Evolutionary conservation across 2,888 invertebrate genomes (phyloP).

Genomic region (Hololepta plana): DNA sequence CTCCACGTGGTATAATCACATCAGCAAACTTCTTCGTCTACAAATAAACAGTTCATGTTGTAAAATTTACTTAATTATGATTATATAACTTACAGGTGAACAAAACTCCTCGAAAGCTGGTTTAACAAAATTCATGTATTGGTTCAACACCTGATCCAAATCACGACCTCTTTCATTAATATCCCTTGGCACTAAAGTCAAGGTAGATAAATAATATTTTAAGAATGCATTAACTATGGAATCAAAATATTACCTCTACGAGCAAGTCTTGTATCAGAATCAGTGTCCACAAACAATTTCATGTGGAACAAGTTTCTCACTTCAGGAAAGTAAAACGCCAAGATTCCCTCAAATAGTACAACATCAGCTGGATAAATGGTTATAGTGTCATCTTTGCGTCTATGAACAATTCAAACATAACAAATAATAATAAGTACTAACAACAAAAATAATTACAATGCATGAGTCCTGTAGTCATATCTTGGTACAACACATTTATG

Average conservation of each 20-base stretch:
- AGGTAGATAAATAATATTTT: conserved; percentile 4
- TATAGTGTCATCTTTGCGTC: conserved; percentile 44
- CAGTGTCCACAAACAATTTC: conserved; percentile 98
- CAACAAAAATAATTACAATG: conserved; percentile 42
- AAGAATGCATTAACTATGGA: conserved; percentile 5
- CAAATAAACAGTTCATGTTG: conserved; percentile 24
- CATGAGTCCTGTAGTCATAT: conserved; percentile 86
- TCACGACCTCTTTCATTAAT: conserved; percentile 89
- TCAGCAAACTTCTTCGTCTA: conserved; percentile 99
- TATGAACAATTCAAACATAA: conserved; percentile 15
- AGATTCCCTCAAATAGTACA: conserved; percentile 91
- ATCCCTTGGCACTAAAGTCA: conserved; percentile 72
- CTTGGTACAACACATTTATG: conserved; percentile 78
- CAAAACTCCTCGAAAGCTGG: conserved; percentile 99
- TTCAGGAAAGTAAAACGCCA: conserved; percentile 93
- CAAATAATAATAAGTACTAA: background rate
- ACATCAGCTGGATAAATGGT: conserved; percentile 93
- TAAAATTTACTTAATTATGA: background rate
- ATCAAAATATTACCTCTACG: conserved; percentile 69
- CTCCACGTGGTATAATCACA: conserved; percentile 96
- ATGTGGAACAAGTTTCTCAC: conserved; percentile 92
- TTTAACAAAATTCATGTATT: conserved; percentile 96
- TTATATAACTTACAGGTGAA: conserved; percentile 60
- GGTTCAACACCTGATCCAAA: conserved; percentile 83
- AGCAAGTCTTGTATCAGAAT: conserved; percentile 92